Evolutionary conservation across 1,140 invertebrate genomes (phyloP).

Genomic region (Epicauta chinensis): DNA sequence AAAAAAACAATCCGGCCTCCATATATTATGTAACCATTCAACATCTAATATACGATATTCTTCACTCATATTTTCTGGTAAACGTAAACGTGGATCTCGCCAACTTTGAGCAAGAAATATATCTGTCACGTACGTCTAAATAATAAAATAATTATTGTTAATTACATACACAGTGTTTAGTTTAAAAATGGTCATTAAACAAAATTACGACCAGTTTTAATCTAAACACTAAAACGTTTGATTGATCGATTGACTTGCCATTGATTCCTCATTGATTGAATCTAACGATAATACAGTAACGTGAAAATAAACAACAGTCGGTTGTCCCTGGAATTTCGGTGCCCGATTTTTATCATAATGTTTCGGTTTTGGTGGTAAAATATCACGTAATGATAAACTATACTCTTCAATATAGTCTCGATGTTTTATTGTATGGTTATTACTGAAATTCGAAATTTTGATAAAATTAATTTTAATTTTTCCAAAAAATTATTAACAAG

Average conservation of each 20-base stretch:
- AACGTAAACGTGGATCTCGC: slow-evolving; percentile 75
- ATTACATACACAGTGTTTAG: not conserved
- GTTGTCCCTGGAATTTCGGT: slow-evolving; percentile 75
- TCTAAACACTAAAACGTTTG: not conserved
- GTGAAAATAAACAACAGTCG: slow-evolving; percentile 82
- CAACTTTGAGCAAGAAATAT: slow-evolving; percentile 89
- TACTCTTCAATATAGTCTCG: slow-evolving; percentile 45
- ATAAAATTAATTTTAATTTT: slow-evolving; percentile 14
- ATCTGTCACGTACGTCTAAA: slow-evolving; percentile 84
- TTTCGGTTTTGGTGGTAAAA: slow-evolving; percentile 75
- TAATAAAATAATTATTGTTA: slow-evolving; percentile 21
- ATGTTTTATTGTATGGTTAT: slow-evolving; percentile 8
- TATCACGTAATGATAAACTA: slow-evolving; percentile 70
- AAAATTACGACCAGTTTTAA: not conserved
- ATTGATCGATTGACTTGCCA: slow-evolving; percentile 55
- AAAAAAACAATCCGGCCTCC: slow-evolving; percentile 88
- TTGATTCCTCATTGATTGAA: slow-evolving; percentile 88
- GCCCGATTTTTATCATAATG: slow-evolving; percentile 86
- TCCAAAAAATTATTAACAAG: slow-evolving; percentile 22
- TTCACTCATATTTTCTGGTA: slow-evolving; percentile 88
- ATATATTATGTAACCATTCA: slow-evolving; percentile 84
- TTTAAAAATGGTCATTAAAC: not conserved
- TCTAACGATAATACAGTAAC: slow-evolving; percentile 82
- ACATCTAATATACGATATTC: slow-evolving; percentile 86
- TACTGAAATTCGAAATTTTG: slow-evolving; percentile 6